phyloP scores from a whole-genome alignment of 2,888 invertebrate genomes.

The Griposia aprilina region DNA sequence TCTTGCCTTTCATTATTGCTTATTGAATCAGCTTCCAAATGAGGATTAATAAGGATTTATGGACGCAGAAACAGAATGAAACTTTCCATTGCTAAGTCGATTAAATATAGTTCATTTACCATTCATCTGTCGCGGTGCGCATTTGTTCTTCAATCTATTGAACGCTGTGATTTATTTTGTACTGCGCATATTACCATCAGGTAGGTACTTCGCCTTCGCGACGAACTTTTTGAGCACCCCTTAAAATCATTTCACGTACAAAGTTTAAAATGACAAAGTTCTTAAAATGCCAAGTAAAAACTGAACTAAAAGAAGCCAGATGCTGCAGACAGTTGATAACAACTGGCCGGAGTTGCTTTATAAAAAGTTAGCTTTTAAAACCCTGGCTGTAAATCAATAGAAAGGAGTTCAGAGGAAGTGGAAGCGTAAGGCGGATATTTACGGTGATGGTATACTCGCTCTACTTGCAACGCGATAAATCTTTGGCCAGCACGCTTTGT shows the following conservation, averaged over 20 bases:
- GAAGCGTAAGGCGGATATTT: constrained; percentile 86
- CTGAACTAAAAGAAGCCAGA: constrained; percentile 86
- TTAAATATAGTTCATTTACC: constrained; percentile 77
- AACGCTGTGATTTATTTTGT: constrained; percentile 62
- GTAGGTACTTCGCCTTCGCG: constrained; percentile 2
- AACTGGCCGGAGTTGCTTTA: constrained; percentile 86
- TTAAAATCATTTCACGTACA: constrained; percentile 77
- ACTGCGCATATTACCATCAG: constrained; percentile 32
- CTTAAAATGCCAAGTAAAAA: constrained; percentile 83
- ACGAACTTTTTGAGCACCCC: constrained; percentile 63
- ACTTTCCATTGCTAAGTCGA: constrained; percentile 74
- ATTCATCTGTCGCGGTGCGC: constrained; percentile 78
- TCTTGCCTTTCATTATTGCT: constrained; percentile 82
- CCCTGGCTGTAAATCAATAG: constrained; percentile 88
- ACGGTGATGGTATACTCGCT: constrained; percentile 82
- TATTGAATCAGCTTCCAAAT: constrained; percentile 84
- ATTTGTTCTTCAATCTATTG: constrained; percentile 78
- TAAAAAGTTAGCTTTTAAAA: constrained; percentile 89
- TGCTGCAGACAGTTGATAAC: constrained; percentile 89
- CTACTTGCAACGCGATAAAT: constrained; percentile 81
- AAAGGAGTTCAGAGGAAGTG: constrained; percentile 84
- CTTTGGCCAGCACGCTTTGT: constrained; percentile 81
- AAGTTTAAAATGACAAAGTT: constrained; percentile 88
- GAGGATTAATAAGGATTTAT: constrained; percentile 87
- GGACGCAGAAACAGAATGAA: constrained; percentile 74